phyloP scores from a whole-genome alignment of 2,888 invertebrate species.

The Leptopterna dolabrata region DNA sequence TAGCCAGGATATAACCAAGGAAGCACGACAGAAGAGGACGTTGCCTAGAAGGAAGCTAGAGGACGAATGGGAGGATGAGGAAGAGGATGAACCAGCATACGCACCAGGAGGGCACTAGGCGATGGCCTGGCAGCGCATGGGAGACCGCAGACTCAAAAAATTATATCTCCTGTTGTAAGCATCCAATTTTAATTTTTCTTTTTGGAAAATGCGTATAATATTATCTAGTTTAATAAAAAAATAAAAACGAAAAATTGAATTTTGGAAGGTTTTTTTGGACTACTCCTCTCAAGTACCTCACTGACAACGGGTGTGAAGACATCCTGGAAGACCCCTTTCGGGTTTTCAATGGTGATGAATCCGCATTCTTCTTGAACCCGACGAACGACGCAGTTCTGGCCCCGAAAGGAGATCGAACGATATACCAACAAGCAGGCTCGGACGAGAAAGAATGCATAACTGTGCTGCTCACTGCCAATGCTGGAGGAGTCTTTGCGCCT shows the following conservation, averaged over 20 bases:
- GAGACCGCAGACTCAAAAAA: neutral
- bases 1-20: neutral
- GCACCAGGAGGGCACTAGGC: neutral
- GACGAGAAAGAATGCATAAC: conserved; percentile 65
- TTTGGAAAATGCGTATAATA: neutral
- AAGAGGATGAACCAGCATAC: neutral
- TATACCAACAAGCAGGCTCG: conserved; percentile 58
- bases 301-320: too few species aligned
- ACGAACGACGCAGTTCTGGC: conserved; percentile 57
- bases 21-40: neutral
- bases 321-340: too few species aligned
- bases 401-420: conserved; percentile 58
- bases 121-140: neutral
- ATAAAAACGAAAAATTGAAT: neutral
- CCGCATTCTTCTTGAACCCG: conserved; percentile 60
- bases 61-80: neutral
- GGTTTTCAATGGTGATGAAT: too few species aligned
- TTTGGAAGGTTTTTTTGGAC: neutral
- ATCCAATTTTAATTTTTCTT: neutral
- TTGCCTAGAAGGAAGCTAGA: neutral
- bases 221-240: neutral
- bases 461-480: conserved; percentile 41
- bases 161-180: neutral
- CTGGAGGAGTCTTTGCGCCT: conserved; percentile 21
- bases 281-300: neutral